Base-by-base conservation (phyloP, 2,888 invertebrate genomes). In the Eumerus sabulonum region DNA sequence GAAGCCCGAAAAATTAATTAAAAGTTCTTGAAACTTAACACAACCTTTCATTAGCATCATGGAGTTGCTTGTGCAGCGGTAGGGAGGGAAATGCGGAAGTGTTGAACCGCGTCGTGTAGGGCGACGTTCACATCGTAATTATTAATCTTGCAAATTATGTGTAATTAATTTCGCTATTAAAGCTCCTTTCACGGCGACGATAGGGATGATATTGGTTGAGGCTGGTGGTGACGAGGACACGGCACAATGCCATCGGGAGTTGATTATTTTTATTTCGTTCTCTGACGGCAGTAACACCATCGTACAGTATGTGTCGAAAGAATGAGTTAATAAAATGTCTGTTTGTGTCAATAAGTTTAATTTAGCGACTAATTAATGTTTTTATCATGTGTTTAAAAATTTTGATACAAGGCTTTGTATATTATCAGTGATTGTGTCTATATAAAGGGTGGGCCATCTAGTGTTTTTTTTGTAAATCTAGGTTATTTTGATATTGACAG, bases 91-190 rank as follows among this genome's bases (percentile, higher is more conserved):
- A 3, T 40, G n/a, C n/a, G n/a, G 11, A 40, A 40, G 40, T 7
- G 12, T 40, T n/a, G n/a, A n/a, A n/a, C n/a, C n/a, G 40, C 40
- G n/a, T 40, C n/a, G 11, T 12, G 19, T 47, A 64, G 18, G 19
- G 14, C 54, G 48, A 64, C 68, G 59, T 64, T 68, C 68, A 53
- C 62, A 68, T 50, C 59, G 40, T 66, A 71, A 76, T 79, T 79
- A 83, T 83, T 83, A 83, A 83, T 83, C 82, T 77, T 82, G 82
- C 82, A 81, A 83, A 83, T 83, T 83, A 83, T 72, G 74, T 82
- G 70, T 83, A 83, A 83, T 83, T 83, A 83, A 83, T 83, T 83
- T 83, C 47, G 81, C 67, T 77, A 83, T 83, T 82, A 82, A 70
- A 50, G 74, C 62, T 68, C 70, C 71, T 79, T 82, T 76, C 73